Evolutionary conservation across 2,888 invertebrate genomes (phyloP).

Genomic region (Rhopalosiphum nymphaeae): DNA sequence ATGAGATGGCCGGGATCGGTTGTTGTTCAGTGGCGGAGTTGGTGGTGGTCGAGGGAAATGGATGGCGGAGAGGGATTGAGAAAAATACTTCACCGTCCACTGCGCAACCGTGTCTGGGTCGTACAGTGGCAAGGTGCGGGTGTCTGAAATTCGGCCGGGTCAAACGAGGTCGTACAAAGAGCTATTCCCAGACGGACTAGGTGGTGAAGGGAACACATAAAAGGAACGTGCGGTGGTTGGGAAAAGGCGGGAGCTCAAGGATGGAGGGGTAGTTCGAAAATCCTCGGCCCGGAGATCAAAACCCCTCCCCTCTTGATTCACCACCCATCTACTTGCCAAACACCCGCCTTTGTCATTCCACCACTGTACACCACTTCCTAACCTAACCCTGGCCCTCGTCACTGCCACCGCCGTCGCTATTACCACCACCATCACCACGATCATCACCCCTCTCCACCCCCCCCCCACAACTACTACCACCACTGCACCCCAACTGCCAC

Average conservation of each 20-base stretch:
- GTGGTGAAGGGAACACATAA: slow-evolving; percentile 58
- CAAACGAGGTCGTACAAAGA: slow-evolving; percentile 64
- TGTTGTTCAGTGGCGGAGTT: slow-evolving; percentile 21
- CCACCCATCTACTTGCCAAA: not conserved
- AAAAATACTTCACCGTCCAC: slow-evolving; percentile 52
- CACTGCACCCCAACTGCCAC: not conserved
- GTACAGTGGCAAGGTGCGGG: slow-evolving; percentile 31
- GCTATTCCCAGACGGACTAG: slow-evolving; percentile 62
- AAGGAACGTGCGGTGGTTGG: slow-evolving; percentile 35
- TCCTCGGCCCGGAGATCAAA: slow-evolving; percentile 62
- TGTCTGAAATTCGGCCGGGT: slow-evolving; percentile 62
- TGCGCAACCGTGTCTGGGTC: slow-evolving; percentile 57
- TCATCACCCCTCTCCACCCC: not conserved
- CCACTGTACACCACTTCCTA: slow-evolving; percentile 4
- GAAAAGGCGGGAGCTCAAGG: slow-evolving; percentile 17
- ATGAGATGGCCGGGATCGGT: not conserved
- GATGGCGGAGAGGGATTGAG: not conserved
- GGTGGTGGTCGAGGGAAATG: not conserved
- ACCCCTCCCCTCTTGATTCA: not conserved
- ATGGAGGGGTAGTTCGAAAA: slow-evolving; percentile 52
- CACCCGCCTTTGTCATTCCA: slow-evolving; percentile 33
- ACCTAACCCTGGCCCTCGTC: not conserved
- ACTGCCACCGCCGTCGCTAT: slow-evolving; percentile 4
- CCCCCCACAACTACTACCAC: not conserved
- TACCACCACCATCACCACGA: not conserved